A percentile compares a stretch with the other conserved stretches of the same genome.
Evolutionary conservation across 2,797 vertebrate species (phyloP).

Genomic region (Spondyliosoma cantharus): DNA sequence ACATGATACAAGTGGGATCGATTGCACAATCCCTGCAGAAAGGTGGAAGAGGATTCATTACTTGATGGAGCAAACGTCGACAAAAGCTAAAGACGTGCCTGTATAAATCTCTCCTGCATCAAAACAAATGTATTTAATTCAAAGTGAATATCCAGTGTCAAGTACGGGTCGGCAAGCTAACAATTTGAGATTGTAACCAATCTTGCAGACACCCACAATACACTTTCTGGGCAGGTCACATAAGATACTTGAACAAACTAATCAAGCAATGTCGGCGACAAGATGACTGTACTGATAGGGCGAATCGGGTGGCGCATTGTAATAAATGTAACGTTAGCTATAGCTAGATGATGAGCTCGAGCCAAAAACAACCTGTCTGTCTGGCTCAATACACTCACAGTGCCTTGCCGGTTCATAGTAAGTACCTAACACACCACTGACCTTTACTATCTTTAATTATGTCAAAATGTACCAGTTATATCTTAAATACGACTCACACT

Average conservation of each 20-base stretch:
- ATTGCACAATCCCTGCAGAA: constrained; percentile 96
- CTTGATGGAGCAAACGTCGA: constrained; percentile 20
- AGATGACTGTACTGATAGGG: too few relatives aligned
- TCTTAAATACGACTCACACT: neutral
- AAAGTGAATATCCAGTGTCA: neutral
- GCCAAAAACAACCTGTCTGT: too few relatives aligned
- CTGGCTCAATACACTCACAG: neutral
- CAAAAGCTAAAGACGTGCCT: constrained; percentile 8
- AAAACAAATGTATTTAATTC: neutral
- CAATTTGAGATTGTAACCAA: too few relatives aligned
- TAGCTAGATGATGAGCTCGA: too few relatives aligned
- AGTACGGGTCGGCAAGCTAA: too few relatives aligned
- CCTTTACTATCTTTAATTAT: neutral
- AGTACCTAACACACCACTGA: neutral
- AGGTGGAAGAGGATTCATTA: constrained; percentile 29
- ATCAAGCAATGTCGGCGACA: too few relatives aligned
- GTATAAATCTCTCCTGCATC: neutral
- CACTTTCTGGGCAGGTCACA: too few relatives aligned
- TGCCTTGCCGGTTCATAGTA: neutral
- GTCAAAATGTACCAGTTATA: too few relatives aligned
- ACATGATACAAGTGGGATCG: constrained; percentile 98
- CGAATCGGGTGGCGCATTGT: too few relatives aligned
- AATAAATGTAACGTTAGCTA: too few relatives aligned
- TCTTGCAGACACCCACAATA: too few relatives aligned
- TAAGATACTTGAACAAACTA: too few relatives aligned